These are phyloP conservation scores for Cirrhinus molitorella DNA, from an alignment of 2,797 vertebrate genomes.

Conservation along the genomic window DNA sequence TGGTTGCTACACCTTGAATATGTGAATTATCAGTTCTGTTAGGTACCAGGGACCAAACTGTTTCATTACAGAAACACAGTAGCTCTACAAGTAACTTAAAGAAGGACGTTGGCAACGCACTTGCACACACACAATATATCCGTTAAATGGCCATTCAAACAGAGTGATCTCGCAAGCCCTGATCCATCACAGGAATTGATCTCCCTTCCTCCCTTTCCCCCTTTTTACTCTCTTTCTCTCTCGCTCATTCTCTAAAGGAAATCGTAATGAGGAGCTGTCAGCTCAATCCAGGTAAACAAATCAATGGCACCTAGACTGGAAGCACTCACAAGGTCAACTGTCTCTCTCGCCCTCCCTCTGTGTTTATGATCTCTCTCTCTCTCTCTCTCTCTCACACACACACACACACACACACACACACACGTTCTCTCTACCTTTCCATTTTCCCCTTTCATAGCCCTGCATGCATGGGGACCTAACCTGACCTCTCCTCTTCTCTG, in stretches of 20 bases:
- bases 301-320: constrained; percentile 79
- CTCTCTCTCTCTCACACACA: too few species aligned
- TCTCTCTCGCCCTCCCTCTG: constrained; percentile 33
- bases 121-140: constrained; percentile 24
- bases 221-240: constrained; percentile 63
- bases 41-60: not conserved
- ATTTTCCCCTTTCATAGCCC: not conserved
- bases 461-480: not conserved
- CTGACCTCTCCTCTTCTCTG: constrained; percentile 13
- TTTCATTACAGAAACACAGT: not conserved
- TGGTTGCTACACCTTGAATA: too few species aligned
- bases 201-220: constrained; percentile 63
- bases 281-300: constrained; percentile 82
- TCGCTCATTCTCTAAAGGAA: constrained; percentile 75
- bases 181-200: constrained; percentile 53
- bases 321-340: constrained; percentile 60
- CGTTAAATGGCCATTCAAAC: constrained; percentile 43
- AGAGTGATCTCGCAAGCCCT: constrained; percentile 39
- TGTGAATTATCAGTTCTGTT: not conserved
- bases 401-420: too few species aligned
- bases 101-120: not conserved
- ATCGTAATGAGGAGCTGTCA: constrained; percentile 85
- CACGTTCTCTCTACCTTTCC: not conserved
- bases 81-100: not conserved
- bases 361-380: constrained; percentile 47